Percentiles rank a stretch among this genome's conserved stretches.
Conservation (phyloP, 2,888 invertebrate genomes). For the Heteropelma amictum region DNA sequence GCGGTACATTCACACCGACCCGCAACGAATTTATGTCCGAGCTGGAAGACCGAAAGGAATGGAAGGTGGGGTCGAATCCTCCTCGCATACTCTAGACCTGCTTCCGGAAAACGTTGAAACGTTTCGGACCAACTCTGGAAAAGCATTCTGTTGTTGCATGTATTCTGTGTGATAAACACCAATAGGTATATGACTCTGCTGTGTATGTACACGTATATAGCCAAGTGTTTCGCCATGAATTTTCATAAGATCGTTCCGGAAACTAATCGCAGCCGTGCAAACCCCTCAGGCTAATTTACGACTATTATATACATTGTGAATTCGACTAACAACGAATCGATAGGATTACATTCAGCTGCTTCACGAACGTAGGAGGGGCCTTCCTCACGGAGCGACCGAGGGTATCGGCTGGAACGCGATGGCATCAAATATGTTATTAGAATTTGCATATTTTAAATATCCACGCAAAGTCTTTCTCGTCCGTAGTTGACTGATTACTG, state of each 20-base stretch:
- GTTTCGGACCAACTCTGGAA: slow-evolving; percentile 35
- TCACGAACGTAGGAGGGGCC: slow-evolving; percentile 16
- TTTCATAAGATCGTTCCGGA: slow-evolving; percentile 68
- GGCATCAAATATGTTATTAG: too few relatives aligned
- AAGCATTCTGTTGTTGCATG: slow-evolving; percentile 35
- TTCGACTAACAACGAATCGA: slow-evolving; percentile 40
- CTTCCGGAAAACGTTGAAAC: slow-evolving; percentile 49
- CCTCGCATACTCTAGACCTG: slow-evolving; percentile 6
- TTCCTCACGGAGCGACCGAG: slow-evolving; percentile 10
- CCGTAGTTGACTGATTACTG: too few relatives aligned
- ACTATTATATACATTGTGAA: slow-evolving; percentile 26
- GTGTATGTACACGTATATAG: slow-evolving; percentile 3
- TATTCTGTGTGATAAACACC: not conserved
- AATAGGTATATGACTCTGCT: not conserved
- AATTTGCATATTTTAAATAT: too few relatives aligned
- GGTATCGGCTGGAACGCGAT: too few relatives aligned
- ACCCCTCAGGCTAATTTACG: slow-evolving; percentile 44
- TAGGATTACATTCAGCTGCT: slow-evolving; percentile 40
- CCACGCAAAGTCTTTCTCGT: not conserved
- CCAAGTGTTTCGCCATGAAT: slow-evolving; percentile 68
- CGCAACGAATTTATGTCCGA: slow-evolving; percentile 57
- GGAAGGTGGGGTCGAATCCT: slow-evolving; percentile 35
- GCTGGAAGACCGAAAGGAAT: slow-evolving; percentile 29
- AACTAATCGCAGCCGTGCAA: slow-evolving; percentile 45
- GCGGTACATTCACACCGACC: slow-evolving; percentile 52